Evolutionary conservation across 2,113 vertebrate genomes (phyloP).

Genomic region (Engraulis encrasicolus): DNA sequence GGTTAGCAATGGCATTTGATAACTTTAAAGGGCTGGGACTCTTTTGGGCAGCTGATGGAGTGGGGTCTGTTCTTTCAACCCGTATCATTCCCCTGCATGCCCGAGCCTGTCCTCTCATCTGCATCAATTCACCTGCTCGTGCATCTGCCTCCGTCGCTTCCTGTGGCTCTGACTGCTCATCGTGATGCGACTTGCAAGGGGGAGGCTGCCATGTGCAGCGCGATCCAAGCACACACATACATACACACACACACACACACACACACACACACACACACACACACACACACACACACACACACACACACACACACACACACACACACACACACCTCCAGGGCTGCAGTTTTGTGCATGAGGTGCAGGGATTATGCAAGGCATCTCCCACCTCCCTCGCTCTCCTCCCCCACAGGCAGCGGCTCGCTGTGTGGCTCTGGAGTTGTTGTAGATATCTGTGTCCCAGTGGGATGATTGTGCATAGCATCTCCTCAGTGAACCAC

Average conservation of each 20-base stretch:
- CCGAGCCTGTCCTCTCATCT: constrained; percentile 59
- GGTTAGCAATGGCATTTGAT: background rate
- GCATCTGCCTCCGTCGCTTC: constrained; percentile 45
- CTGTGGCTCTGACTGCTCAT: constrained; percentile 42
- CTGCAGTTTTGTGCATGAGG: background rate
- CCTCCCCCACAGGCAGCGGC: background rate
- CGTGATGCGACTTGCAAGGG: constrained; percentile 49
- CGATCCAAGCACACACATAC: constrained; percentile 52
- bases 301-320: too few species aligned
- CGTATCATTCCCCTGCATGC: constrained; percentile 33
- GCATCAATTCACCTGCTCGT: constrained; percentile 62
- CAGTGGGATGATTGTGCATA: background rate
- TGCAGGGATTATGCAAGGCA: background rate
- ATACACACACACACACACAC: too few species aligned
- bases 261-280: too few species aligned
- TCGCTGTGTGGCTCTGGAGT: background rate
- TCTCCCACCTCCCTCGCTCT: background rate
- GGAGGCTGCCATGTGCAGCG: constrained; percentile 46
- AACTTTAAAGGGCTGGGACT: background rate
- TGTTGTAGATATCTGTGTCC: background rate
- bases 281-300: too few species aligned
- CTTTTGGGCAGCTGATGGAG: background rate
- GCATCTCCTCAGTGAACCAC: constrained; percentile 2
- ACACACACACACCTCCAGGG: constrained; percentile 47
- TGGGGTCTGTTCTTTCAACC: constrained; percentile 10